Evolutionary conservation across 2,797 vertebrate species (phyloP), one percentile per base, ranked within the genome.

Genomic region (Gadopsis marmoratus): DNA sequence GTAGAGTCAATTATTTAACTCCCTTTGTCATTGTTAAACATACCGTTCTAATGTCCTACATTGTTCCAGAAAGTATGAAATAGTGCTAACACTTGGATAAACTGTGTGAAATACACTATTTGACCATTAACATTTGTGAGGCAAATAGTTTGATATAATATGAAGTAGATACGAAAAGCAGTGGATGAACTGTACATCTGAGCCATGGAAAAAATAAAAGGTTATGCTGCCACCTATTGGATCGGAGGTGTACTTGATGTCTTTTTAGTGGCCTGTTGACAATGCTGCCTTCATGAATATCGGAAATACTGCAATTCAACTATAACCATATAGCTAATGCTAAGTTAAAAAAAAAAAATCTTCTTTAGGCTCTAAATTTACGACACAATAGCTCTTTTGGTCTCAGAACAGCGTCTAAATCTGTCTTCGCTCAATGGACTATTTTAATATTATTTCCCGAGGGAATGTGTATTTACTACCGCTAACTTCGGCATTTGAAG

Each of bases 181-280:
- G 4, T 39, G 14, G 21, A 60, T 31, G 11, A 4, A 2, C 8
- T 14, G 5, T 29, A 14, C 9, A 9, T 9, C 3, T 29, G 17
- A 2, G 7, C 6, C 14, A 12, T 5, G 21, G 4, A 78, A 5
- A 5, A 16, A 5, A 50, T 59, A 64, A 50, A 63, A 7, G 45
- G 8, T 10, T 71, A 82, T 82, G 48, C 78, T 89, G 89, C 88
- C 91, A 78, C 39, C 91, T 89, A 69, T 47, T 77, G 92, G 87
- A 50, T 19, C 0, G 8, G 17, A 3, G 4, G 1, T 69, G 79
- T n/a, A 70, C 7, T 59, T 85, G 37, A 45, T 3, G 8, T 7
- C 10, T 76, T 21, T 66, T 2, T 4, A 0, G 17, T 12, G 76
- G 43, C 33, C 26, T 74, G 75, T 90, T 91, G 90, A 87, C 81